Conservation (phyloP, 2,888 invertebrate species). For the Yponomeuta cagnagella region DNA sequence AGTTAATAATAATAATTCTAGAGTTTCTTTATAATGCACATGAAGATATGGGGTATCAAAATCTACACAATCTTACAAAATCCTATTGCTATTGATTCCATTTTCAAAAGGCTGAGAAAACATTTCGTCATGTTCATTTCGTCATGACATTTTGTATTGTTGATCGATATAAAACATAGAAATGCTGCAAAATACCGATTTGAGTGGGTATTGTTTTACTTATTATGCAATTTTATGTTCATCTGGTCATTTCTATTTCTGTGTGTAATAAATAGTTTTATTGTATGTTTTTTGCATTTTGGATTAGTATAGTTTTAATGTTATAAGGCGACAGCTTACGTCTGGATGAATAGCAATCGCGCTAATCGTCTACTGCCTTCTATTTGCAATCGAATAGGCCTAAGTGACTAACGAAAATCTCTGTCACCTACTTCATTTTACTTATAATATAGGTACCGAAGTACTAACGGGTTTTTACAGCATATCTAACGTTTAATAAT, state of each 20-base stretch:
- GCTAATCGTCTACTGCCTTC: too few species aligned
- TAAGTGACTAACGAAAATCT: too few species aligned
- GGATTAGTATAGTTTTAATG: too few species aligned
- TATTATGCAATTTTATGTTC: too few species aligned
- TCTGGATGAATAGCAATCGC: too few species aligned
- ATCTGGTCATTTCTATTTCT: too few species aligned
- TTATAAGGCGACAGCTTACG: too few species aligned
- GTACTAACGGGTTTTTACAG: slow-evolving; percentile 26
- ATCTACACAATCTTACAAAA: slow-evolving; percentile 18
- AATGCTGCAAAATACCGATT: neutral
- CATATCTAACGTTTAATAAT: slow-evolving; percentile 26
- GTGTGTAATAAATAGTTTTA: too few species aligned
- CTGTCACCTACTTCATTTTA: neutral
- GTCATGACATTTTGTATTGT: neutral
- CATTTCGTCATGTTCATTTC: neutral
- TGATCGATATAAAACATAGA: neutral
- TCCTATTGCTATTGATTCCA: slow-evolving; percentile 8
- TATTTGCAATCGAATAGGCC: too few species aligned
- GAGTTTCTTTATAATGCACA: slow-evolving; percentile 17
- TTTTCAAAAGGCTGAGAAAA: slow-evolving; percentile 3
- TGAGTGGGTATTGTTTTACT: neutral
- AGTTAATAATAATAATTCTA: slow-evolving; percentile 12
- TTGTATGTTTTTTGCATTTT: too few species aligned
- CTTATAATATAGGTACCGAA: neutral
- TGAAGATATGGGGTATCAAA: slow-evolving; percentile 17